Base-by-base conservation (phyloP, 2,113 vertebrate genomes). In the Marmota monax region DNA sequence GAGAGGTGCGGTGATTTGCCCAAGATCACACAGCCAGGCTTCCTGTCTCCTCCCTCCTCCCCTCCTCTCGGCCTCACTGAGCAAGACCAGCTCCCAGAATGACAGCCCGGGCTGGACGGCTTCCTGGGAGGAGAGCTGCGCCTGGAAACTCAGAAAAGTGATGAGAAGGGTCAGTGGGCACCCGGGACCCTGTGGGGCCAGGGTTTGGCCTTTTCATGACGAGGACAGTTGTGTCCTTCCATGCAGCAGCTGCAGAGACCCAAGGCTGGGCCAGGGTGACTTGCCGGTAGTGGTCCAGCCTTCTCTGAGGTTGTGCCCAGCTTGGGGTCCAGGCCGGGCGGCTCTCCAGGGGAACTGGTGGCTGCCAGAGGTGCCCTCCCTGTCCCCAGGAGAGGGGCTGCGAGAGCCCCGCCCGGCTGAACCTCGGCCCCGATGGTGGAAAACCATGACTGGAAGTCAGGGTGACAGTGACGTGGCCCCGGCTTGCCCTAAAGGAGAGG, bases 121-220 rank as follows among this genome's bases (percentile, higher is more conserved):
- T 96, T 97, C 48, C 96, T 96, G 70, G 82, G 73, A 51, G 67
- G 85, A n/a, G 20, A 39, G 77, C 74, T 45, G 74, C 76, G 84
- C 86, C 92, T 87, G 63, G 72, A 53, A 37, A 34, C 18, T 29
- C 14, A 2, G 76, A 34, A 37, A 39, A 37, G 12, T 37, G 83
- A 27, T 16, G 65, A 13, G 37, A 0, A 14, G 42, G 29, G 63
- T 22, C 79, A 45, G 42, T 7, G 7, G 7, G 42, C 42, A 45
- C 42, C 42, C 7, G 42, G 42, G 42, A 7, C 39, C 39, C 39
- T 7, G 42, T 1, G 7, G 42, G 42, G 42, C 42, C 42, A 45
- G 42, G 42, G 42, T 45, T 4, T 45, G 7, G 42, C 42, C 88
- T 82, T 22, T 65, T 4, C n/a, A 73, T 9, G 67, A n/a, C 27